Base-by-base conservation (phyloP, 1,140 invertebrate species). In the Druon quercuslanigerum region DNA sequence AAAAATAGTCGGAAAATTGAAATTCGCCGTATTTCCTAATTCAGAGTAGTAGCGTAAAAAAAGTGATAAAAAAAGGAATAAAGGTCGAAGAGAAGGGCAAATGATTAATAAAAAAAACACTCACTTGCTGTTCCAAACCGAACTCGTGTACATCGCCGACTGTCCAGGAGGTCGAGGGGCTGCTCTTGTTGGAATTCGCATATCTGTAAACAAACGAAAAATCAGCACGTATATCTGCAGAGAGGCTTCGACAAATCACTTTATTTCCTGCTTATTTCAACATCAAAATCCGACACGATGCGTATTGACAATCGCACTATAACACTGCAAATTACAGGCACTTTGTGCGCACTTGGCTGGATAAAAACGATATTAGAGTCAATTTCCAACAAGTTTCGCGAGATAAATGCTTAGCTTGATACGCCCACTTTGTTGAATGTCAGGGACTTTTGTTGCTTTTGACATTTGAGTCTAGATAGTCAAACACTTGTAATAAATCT, bases 161-260 rank as follows among this genome's bases (percentile, higher is more conserved):
- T 88, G 60, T 73, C 66, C 76, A 2, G 90, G 90, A 25, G 90
- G 89, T 76, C 84, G 83, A 13, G 90, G 90, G 0, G 90, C 90
- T 7, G 87, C 72, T 79, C 90, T 88, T 50, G 89, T 91, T 7
- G 90, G 90, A 54, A 91, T 85, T 76, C 88, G 86, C 85, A 91
- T 87, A 56, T 91, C 90, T 84, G 83, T 73, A 79, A 90, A 56
- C 74, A 83, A 75, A 78, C 71, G 74, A 72, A 81, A 54, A 75
- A 54, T 17, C 17, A 54, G 75, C 72, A 78, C 71, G 50, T 54
- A 76, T 79, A 77, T 77, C 73, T 79, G 72, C 66, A 78, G 66
- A 79, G 57, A 70, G 71, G 74, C 57, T 79, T 76, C 66, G 80
- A 81, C 75, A 66, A 82, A 80, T 73, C 84, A 77, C 84, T 84